phyloP scores from a whole-genome alignment of 2,113 vertebrate genomes.

The Zapus hudsonius region DNA sequence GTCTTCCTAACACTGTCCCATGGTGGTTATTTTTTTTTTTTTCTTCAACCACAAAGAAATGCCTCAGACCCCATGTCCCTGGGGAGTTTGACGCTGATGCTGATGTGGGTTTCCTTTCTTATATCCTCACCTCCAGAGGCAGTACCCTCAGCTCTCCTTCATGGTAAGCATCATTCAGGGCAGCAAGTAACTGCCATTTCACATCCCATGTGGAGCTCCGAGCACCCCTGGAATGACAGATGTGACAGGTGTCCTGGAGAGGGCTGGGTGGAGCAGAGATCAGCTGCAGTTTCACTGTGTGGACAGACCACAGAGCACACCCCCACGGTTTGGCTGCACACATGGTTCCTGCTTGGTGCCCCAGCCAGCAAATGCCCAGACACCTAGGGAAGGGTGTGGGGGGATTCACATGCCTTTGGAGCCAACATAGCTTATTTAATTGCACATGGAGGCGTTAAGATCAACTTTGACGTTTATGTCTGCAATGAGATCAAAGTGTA shows the following conservation, averaged over 20 bases:
- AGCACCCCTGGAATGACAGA: background rate
- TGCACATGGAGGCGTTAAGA: background rate
- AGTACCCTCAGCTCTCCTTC: background rate
- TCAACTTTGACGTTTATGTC: background rate
- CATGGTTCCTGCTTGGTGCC: fast-evolving
- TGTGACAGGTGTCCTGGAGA: background rate
- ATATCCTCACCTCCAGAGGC: background rate
- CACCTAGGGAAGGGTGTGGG: background rate
- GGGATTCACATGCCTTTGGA: background rate
- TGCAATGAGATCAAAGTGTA: background rate
- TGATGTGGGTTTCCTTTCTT: background rate
- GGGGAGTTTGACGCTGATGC: background rate
- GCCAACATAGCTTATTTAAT: background rate
- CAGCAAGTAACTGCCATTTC: background rate
- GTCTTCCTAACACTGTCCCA: background rate
- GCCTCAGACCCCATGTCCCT: background rate
- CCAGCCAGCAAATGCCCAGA: background rate
- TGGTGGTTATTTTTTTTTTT: background rate
- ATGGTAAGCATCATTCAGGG: background rate
- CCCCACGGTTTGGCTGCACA: fast-evolving
- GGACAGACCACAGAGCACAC: background rate
- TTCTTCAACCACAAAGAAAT: background rate
- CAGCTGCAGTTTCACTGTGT: fast-evolving
- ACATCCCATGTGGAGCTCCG: too few species aligned
- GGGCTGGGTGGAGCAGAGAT: background rate